These are phyloP conservation scores for Oplegnathus fasciatus DNA, from an alignment of 2,113 vertebrate genomes.

Conservation along the genomic window DNA sequence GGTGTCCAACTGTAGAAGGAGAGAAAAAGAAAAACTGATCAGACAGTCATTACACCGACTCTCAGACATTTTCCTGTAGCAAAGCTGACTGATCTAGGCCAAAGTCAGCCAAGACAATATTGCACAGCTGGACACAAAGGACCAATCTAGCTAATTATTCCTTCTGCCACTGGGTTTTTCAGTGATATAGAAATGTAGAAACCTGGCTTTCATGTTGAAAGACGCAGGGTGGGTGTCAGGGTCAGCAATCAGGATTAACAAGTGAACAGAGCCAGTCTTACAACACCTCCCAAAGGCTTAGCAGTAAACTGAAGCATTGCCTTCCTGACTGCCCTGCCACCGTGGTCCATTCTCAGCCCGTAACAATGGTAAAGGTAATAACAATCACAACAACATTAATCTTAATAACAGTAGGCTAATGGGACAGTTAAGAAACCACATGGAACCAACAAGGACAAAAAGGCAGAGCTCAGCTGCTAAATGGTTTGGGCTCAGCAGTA, in stretches of 20 bases:
- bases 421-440: conserved; percentile 50
- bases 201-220: conserved; percentile 3
- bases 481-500: conserved; percentile 21
- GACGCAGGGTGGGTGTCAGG: conserved; percentile 2
- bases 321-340: background rate
- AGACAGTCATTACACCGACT: conserved; percentile 13
- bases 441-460: conserved; percentile 19
- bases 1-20: conserved; percentile 3
- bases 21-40: conserved; percentile 2
- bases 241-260: conserved; percentile 12
- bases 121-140: conserved; percentile 53
- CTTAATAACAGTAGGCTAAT: conserved; percentile 56
- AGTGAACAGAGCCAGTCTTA: background rate
- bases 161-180: conserved; percentile 1
- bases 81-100: conserved; percentile 39
- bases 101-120: conserved; percentile 38
- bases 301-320: background rate
- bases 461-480: conserved; percentile 16
- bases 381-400: conserved; percentile 60
- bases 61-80: conserved; percentile 15
- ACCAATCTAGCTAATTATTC: conserved; percentile 38
- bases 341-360: background rate
- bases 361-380: conserved; percentile 38
- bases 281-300: background rate
- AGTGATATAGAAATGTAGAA: conserved; percentile 5